phyloP scores from a whole-genome alignment of 2,888 invertebrate genomes.

The Pristionchus fissidentatus region DNA sequence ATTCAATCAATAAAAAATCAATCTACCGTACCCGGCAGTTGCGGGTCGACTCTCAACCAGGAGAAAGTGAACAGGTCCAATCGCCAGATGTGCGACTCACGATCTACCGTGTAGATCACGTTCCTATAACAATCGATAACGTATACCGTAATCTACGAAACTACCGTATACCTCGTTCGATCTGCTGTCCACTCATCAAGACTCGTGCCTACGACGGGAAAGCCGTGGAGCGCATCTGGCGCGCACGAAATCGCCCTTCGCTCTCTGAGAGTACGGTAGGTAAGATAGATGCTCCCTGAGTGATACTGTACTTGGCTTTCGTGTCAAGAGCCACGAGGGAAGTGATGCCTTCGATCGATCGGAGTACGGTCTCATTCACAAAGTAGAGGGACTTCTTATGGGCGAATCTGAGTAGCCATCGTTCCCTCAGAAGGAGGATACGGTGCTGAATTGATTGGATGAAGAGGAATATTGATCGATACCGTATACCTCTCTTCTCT shows the following conservation, averaged over 20 bases:
- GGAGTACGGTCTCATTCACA: constrained; percentile 23
- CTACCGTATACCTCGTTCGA: constrained; percentile 31
- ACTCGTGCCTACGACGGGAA: constrained; percentile 18
- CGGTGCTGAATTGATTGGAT: background rate
- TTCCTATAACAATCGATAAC: background rate
- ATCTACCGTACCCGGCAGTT: constrained; percentile 46
- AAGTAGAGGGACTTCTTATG: background rate
- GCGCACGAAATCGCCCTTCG: background rate
- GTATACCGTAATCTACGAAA: background rate
- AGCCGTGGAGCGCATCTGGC: constrained; percentile 13
- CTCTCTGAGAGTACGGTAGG: constrained; percentile 20
- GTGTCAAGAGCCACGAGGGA: constrained; percentile 32
- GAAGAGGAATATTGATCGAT: background rate
- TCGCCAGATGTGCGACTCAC: constrained; percentile 39
- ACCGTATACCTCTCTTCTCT: constrained; percentile 29
- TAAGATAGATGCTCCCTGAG: background rate
- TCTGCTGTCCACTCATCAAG: constrained; percentile 38
- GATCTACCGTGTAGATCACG: constrained; percentile 36
- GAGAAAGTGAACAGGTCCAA: constrained; percentile 11
- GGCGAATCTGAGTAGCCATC: constrained; percentile 40
- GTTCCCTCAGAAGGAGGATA: constrained; percentile 14
- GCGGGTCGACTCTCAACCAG: constrained; percentile 36
- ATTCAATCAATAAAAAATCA: background rate
- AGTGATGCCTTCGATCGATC: constrained; percentile 41
- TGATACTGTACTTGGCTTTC: background rate